A percentile compares a stretch with the other conserved stretches of the same genome.
Conservation (phyloP, 1,140 invertebrate genomes). For the Diorhabda elongata region DNA sequence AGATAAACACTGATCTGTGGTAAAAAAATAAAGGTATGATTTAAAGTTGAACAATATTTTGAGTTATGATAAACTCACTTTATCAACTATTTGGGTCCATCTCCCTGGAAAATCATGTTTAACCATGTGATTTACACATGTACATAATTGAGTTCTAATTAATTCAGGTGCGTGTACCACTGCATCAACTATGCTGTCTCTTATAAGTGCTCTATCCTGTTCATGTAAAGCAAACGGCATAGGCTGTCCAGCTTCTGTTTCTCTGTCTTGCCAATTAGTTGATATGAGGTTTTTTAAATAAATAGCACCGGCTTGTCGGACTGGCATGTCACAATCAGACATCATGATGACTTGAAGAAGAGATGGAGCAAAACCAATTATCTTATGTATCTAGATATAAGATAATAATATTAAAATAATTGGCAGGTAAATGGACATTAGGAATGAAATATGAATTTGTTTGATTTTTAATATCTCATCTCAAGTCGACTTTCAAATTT, state of each 20-base stretch:
- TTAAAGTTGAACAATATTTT: background rate
- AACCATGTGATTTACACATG: constrained; percentile 88
- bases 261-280: constrained; percentile 84
- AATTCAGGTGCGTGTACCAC: constrained; percentile 88
- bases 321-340: constrained; percentile 82
- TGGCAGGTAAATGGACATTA: too few species aligned
- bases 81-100: constrained; percentile 95
- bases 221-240: constrained; percentile 89
- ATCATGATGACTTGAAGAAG: constrained; percentile 92
- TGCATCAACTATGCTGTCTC: constrained; percentile 91
- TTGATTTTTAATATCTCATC: too few species aligned
- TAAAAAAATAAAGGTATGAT: constrained; percentile 5
- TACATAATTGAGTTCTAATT: constrained; percentile 84
- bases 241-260: constrained; percentile 66
- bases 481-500: too few species aligned
- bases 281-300: constrained; percentile 95
- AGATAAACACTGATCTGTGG: constrained; percentile 65
- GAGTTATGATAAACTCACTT: constrained; percentile 56
- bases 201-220: constrained; percentile 85
- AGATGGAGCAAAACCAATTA: constrained; percentile 91
- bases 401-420: too few species aligned
- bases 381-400: constrained; percentile 78
- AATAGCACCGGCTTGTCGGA: constrained; percentile 92
- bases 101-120: constrained; percentile 93
- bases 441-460: too few species aligned